Base-by-base conservation (phyloP, 37 sponge, comb jelly and placozoan species). In the Mnemiopsis leidyi region DNA sequence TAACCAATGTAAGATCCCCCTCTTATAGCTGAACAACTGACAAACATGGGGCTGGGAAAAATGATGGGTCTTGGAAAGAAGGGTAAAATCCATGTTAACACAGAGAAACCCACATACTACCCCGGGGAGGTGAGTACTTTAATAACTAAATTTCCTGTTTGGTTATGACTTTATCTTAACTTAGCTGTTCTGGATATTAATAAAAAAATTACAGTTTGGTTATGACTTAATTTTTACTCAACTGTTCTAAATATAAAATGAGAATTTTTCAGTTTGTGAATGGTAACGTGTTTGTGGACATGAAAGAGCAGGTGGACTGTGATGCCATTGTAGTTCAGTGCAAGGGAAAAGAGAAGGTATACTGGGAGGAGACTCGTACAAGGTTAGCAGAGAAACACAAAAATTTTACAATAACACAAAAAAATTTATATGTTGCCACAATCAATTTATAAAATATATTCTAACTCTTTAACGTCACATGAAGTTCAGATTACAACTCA, bases 301-400 rank as follows among this genome's bases (percentile, higher is more conserved):
- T 40, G 36, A 40, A 85, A 29, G 90, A 85, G 35, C 2, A 38
- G 38, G 30, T 85, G 5, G 90, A 85, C 3, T 85, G 90, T 39
- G 61, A 85, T n/a, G 90, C 36, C 21, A 25, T 85, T 7, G 48
- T 85, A 9, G 48, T 85, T 0, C 32, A 85, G 48, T 85, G 90
- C 30, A 85, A 85, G 90, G 90, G 90, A 39, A 85, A 85, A 40
- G 90, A 85, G 48, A 85, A 85, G 23, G 39, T 36, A 3, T 85
- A 16, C 90, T 85, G 90, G 90, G 29, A 85, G 26, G 90, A 85
- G 36, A 85, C 90, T n/a, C 38, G 90, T 39, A 1, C 7, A 85
- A 85, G 90, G 90, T 85, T 1, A 13, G 90, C 35, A 69, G n/a
- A n/a, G n/a, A n/a, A n/a, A n/a, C n/a, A n/a, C n/a, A n/a, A n/a